These are phyloP conservation scores for Reinhardtius hippoglossoides DNA, from an alignment of 2,113 vertebrate species.

Conservation along the genomic window DNA sequence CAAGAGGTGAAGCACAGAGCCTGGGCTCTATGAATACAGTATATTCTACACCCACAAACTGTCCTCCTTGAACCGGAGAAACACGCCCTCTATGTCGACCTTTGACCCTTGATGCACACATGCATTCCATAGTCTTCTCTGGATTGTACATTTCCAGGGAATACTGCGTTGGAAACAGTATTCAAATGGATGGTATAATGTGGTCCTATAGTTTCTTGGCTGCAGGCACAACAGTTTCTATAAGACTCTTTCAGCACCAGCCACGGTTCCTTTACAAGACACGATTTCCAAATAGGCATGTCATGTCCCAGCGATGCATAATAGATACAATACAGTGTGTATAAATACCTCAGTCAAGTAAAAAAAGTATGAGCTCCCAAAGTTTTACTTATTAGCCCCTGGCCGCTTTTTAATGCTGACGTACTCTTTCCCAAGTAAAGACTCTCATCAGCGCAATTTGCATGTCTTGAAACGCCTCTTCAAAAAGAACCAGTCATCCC, in stretches of 20 bases:
- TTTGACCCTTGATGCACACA: conserved; percentile 25
- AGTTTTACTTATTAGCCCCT: conserved; percentile 41
- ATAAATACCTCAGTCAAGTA: conserved; percentile 2
- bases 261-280: background rate
- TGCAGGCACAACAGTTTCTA: background rate
- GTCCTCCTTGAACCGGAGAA: conserved; percentile 17
- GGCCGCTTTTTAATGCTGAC: conserved; percentile 60
- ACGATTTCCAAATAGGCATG: background rate
- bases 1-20: conserved; percentile 44
- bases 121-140: conserved; percentile 31
- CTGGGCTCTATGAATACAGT: conserved; percentile 27
- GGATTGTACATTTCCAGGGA: conserved; percentile 20
- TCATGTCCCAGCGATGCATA: background rate
- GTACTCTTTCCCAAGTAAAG: conserved; percentile 39
- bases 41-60: conserved; percentile 48
- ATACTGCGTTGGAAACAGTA: conserved; percentile 18
- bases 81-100: conserved; percentile 39
- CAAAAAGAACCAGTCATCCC: conserved; percentile 58
- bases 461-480: conserved; percentile 53
- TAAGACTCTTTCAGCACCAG: background rate
- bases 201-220: background rate
- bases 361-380: conserved; percentile 9
- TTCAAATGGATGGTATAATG: conserved; percentile 16
- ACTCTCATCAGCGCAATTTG: conserved; percentile 56
- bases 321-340: conserved; percentile 8